Evolutionary conservation across 2,797 vertebrate species (phyloP), one percentile per base, ranked within the genome.

Genomic region (Phrynocephalus vlangalii): DNA sequence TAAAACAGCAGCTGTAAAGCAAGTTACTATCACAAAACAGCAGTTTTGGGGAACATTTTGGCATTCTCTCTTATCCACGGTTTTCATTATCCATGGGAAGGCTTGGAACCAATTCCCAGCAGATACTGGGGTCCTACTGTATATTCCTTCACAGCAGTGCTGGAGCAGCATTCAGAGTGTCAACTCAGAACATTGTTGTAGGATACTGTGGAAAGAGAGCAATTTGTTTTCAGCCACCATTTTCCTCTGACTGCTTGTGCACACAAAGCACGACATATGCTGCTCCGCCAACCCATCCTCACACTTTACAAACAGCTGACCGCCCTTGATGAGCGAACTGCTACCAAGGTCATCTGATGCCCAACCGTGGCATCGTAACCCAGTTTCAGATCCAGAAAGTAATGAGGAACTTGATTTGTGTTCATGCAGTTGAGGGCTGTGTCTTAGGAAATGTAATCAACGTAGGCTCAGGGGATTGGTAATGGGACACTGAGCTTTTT

Each of bases 391-490:
- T 84, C 84, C 67, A 0, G 0, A 76, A 28, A 0, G 87, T 71
- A 86, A 86, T 83, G 91, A 91, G 91, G 73, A 5, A 1, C 83
- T 92, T 80, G 90, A 87, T 85, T 78, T 82, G 78, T 86, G 80
- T 28, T 83, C 89, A 72, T 86, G 26, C 84, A 0, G 1, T 91
- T 89, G 7, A 28, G 86, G 91, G 83, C 91, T 89, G 26, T 73
- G 89, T 94, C 92, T 85, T 87, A 67, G 88, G 89, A 92, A 95
- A 94, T 91, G 93, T 88, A 95, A 95, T 94, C 94, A 93, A 92
- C 90, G 56, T 81, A 85, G 0, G 90, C 0, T 3, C 38, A 1
- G 84, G 90, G 90, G 90, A 91, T 88, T 70, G 73, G 92, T 92
- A 94, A 94, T 89, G 85, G 92, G 94, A 94, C 94, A 66, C 33